These are phyloP conservation scores for Catharus ustulatus DNA, from an alignment of 2,797 vertebrate genomes.

Conservation along the genomic window DNA sequence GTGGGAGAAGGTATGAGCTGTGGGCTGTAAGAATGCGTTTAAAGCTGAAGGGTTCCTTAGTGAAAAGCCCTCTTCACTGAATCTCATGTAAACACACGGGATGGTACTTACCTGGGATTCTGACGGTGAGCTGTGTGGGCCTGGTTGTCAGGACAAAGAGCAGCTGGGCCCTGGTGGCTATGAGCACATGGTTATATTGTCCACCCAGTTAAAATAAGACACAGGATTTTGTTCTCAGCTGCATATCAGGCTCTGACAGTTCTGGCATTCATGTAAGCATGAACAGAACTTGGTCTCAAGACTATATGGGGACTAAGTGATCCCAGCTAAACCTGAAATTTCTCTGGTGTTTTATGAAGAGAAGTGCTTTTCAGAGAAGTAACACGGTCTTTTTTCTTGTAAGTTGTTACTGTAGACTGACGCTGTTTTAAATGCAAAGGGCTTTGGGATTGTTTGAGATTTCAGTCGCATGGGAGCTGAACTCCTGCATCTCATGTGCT, in stretches of 20 bases:
- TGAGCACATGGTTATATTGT: not conserved
- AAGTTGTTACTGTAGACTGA: not conserved
- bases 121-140: accelerated
- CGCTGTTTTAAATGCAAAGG: not conserved
- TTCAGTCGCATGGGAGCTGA: not conserved
- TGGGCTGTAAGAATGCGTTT: not conserved
- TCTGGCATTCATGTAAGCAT: not conserved
- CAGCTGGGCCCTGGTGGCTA: not conserved
- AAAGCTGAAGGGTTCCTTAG: not conserved
- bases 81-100: not conserved
- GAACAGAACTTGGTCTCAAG: not conserved
- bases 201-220: not conserved
- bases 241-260: not conserved
- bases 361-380: not conserved
- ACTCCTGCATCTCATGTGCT: conserved; percentile 50
- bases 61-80: not conserved
- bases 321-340: not conserved
- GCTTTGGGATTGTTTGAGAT: not conserved
- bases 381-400: not conserved
- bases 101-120: not conserved
- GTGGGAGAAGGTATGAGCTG: not conserved
- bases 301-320: not conserved
- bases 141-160: not conserved
- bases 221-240: not conserved
- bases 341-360: not conserved